A percentile compares a stretch with the other conserved stretches of the same genome.
Conservation (phyloP, 1,140 invertebrate species). For the Drosophila bocki region DNA sequence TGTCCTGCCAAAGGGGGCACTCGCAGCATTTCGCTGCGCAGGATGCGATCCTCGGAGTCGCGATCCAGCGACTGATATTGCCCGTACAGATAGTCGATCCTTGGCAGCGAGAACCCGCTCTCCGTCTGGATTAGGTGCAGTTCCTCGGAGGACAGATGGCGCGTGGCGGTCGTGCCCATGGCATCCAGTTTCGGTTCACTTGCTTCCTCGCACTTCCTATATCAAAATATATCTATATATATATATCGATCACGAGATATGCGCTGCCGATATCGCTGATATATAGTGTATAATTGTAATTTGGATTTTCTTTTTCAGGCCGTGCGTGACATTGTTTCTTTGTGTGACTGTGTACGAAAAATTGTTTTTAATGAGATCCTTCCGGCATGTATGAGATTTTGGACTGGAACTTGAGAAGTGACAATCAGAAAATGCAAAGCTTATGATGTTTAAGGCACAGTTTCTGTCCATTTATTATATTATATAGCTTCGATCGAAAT, state of each 20-base stretch:
- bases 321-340: conserved; percentile 5
- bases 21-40: conserved; percentile 43
- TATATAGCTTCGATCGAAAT: no score
- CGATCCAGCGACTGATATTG: conserved; percentile 46
- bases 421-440: not conserved
- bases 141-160: conserved; percentile 40
- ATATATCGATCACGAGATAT: conserved; percentile 1
- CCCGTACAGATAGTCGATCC: conserved; percentile 53
- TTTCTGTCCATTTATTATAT: no score
- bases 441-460: no score
- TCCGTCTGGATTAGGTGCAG: conserved; percentile 32
- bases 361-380: not conserved
- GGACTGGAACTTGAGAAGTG: not conserved
- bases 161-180: conserved; percentile 40
- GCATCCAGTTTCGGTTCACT: not conserved
- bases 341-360: conserved; percentile 19
- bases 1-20: conserved; percentile 38
- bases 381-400: not conserved
- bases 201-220: not conserved
- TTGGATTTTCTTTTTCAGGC: conserved; percentile 7
- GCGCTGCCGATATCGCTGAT: not conserved
- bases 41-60: conserved; percentile 26
- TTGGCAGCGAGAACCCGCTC: conserved; percentile 37
- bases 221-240: not conserved
- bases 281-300: conserved; percentile 2